Evolutionary conservation across 2,888 invertebrate genomes (phyloP).

Genomic region (Trichopoda pennipes): DNA sequence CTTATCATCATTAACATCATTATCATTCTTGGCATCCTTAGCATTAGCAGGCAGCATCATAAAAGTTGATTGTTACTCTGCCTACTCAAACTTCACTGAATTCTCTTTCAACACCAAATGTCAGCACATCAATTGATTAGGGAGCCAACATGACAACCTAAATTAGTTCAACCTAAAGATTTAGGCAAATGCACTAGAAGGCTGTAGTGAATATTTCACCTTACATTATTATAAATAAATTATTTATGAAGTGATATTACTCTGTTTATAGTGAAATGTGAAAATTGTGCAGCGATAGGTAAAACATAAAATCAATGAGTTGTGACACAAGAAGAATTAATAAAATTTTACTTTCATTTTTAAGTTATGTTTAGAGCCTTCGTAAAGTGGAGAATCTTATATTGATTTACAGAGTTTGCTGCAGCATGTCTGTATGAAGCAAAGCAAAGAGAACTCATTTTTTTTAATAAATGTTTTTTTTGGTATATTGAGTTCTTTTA

Average conservation of each 20-base stretch:
- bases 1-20: conserved; percentile 4
- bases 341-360: too few relatives aligned
- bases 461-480: too few relatives aligned
- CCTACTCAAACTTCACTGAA: conserved; percentile 43
- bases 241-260: not conserved
- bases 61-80: conserved; percentile 38
- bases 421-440: too few relatives aligned
- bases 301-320: too few relatives aligned
- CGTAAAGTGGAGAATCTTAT: too few relatives aligned
- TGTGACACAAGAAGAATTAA: too few relatives aligned
- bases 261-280: not conserved
- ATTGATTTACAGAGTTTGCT: too few relatives aligned
- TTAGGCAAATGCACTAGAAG: conserved; percentile 35
- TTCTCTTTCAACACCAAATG: conserved; percentile 51
- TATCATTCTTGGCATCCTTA: conserved; percentile 25
- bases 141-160: conserved; percentile 64
- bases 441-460: too few relatives aligned
- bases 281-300: not conserved
- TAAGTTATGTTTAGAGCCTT: too few relatives aligned
- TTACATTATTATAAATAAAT: conserved; percentile 29
- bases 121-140: conserved; percentile 67
- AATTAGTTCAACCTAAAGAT: conserved; percentile 61
- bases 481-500: too few relatives aligned
- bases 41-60: conserved; percentile 12
- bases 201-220: conserved; percentile 29